Evolutionary conservation across 2,113 vertebrate species (phyloP), one percentile per base, ranked within the genome.

Genomic region (Dascyllus trimaculatus): DNA sequence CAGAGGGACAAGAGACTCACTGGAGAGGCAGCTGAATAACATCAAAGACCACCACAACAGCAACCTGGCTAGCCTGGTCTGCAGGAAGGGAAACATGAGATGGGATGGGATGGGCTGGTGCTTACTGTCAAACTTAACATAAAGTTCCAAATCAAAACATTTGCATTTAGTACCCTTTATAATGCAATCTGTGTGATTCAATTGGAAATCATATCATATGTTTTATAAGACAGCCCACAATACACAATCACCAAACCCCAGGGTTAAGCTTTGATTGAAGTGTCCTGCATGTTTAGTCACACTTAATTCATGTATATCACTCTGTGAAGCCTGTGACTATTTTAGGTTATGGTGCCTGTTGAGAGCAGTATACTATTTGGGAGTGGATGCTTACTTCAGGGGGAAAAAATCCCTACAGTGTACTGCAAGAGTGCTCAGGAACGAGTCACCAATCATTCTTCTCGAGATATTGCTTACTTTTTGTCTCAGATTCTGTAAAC

Each of bases 341-440:
- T 64, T 75, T 60, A 68, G n/a, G 78, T 58, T 51, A 61, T 58
- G 13, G 9, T 32, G 65, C 22, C 68, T 56, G 40, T 56, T 69
- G 25, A 8, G 40, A 71, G 32, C 43, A 40, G 26, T 11, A n/a
- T 51, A 57, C 22, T 48, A 45, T 14, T 15, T 21, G 56, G 29
- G 6, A 43, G 5, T 62, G 38, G 18, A 25, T 62, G n/a, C 0
- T 22, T 70, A 19, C 49, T 72, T 81, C 52, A 53, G 10, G 0
- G 19, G 25, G n/a, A 38, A 24, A 51, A 64, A 48, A 57, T 54
- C 61, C 32, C 35, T 21, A 40, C 24, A 45, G 11, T 49, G 5
- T 9, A n/a, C 53, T 35, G 13, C 48, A 38, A 49, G 24, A 48
- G n/a, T 51, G 21, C 7, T 59, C 3, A 40, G 11, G 13, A 74